Conservation (phyloP, 2,797 vertebrate species). For the Melanotaenia boesemani region DNA sequence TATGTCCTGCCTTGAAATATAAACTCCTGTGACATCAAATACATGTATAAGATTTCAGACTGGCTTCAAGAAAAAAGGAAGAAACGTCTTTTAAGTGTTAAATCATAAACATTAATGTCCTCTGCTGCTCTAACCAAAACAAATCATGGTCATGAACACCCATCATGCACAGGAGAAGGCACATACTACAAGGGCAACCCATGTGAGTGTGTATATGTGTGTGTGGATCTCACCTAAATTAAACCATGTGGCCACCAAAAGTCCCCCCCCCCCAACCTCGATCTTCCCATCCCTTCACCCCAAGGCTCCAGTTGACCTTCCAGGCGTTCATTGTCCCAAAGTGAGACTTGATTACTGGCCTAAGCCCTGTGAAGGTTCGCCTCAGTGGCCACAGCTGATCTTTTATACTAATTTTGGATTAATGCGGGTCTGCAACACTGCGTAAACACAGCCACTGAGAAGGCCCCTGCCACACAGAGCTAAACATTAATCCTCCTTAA, state of each 20-base stretch:
- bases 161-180: conserved; percentile 26
- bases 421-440: conserved; percentile 95
- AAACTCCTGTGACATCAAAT: conserved; percentile 69
- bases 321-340: conserved; percentile 81
- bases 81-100: conserved; percentile 66
- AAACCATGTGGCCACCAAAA: conserved; percentile 74
- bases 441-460: conserved; percentile 96
- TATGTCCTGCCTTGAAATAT: conserved; percentile 48
- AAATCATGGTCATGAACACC: conserved; percentile 39
- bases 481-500: conserved; percentile 99
- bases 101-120: conserved; percentile 60
- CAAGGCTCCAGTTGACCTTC: conserved; percentile 80
- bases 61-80: conserved; percentile 39
- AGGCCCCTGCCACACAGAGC: conserved; percentile 94
- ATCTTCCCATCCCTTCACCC: conserved; percentile 62
- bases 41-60: conserved; percentile 55
- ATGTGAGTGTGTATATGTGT: conserved; percentile 11
- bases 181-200: conserved; percentile 28
- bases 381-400: conserved; percentile 94
- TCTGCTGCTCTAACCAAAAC: conserved; percentile 55
- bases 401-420: conserved; percentile 99
- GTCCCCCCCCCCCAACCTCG: conserved; percentile 62
- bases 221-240: conserved; percentile 69
- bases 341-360: conserved; percentile 88
- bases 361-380: conserved; percentile 89